phyloP scores from a whole-genome alignment of 2,888 invertebrate species.

The Parascotia fuliginaria region DNA sequence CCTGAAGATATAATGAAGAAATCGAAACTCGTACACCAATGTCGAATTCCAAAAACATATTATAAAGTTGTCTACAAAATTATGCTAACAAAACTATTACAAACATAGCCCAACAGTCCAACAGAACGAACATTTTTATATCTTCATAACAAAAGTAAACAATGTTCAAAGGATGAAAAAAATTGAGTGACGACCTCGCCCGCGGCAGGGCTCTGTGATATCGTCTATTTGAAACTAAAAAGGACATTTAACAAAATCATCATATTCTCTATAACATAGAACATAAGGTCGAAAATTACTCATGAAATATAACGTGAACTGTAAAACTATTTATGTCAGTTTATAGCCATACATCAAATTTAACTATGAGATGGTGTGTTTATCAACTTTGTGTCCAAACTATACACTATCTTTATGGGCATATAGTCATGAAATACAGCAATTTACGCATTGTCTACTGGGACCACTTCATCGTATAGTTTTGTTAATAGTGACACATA shows the following conservation, averaged over 20 bases:
- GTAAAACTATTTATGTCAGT: slow-evolving; percentile 18
- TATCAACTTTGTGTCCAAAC: slow-evolving; percentile 58
- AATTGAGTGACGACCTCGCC: slow-evolving; percentile 54
- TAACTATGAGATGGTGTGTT: slow-evolving; percentile 56
- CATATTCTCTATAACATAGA: slow-evolving; percentile 3
- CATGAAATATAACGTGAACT: not conserved
- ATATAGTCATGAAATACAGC: slow-evolving; percentile 49
- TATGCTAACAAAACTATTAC: not conserved
- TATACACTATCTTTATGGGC: slow-evolving; percentile 56
- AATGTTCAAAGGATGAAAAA: slow-evolving; percentile 41
- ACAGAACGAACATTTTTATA: slow-evolving; percentile 39
- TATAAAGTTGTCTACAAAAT: too few species aligned
- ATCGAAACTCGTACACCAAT: too few species aligned
- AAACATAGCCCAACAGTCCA: slow-evolving; percentile 28
- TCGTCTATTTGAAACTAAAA: slow-evolving; percentile 25
- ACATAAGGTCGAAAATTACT: slow-evolving; percentile 28
- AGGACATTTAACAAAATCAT: slow-evolving; percentile 3
- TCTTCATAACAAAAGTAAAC: slow-evolving; percentile 52
- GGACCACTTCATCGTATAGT: slow-evolving; percentile 46
- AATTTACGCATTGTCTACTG: slow-evolving; percentile 52
- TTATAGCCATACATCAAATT: slow-evolving; percentile 58
- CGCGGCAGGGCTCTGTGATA: slow-evolving; percentile 39
- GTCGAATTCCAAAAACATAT: too few species aligned
- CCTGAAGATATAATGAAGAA: too few species aligned
- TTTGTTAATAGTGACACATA: slow-evolving; percentile 24